Conservation (phyloP, 2,797 vertebrate species). For the Calcarius lapponicus region DNA sequence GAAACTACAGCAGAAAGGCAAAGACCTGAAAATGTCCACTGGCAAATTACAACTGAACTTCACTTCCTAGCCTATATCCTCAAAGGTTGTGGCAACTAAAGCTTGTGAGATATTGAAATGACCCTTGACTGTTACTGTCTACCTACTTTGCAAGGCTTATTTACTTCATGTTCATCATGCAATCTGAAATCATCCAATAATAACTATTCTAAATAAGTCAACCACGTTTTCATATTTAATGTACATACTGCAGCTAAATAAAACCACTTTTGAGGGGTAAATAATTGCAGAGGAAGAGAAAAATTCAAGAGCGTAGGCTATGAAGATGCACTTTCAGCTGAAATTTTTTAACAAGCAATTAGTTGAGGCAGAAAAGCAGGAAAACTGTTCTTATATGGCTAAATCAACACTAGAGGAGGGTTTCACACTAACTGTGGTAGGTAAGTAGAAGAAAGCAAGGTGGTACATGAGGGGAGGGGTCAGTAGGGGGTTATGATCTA, state of each 20-base stretch:
- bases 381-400: conserved; percentile 20
- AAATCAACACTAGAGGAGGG: conserved; percentile 1
- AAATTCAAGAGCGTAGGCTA: conserved; percentile 65
- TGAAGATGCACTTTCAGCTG: conserved; percentile 67
- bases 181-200: conserved; percentile 62
- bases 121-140: conserved; percentile 30
- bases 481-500: neutral
- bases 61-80: neutral
- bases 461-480: neutral
- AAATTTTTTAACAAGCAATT: conserved; percentile 48
- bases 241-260: conserved; percentile 65
- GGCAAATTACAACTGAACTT: neutral
- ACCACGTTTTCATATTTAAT: conserved; percentile 61
- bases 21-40: neutral
- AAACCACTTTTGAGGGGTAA: conserved; percentile 60
- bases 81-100: neutral
- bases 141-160: conserved; percentile 23
- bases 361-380: conserved; percentile 40
- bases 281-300: conserved; percentile 69
- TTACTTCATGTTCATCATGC: conserved; percentile 51
- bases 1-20: neutral
- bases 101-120: neutral
- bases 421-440: neutral
- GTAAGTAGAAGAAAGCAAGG: neutral
- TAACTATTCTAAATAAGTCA: conserved; percentile 62